Base-by-base conservation (phyloP, 2,888 invertebrate species). In the Crioceris asparagi region DNA sequence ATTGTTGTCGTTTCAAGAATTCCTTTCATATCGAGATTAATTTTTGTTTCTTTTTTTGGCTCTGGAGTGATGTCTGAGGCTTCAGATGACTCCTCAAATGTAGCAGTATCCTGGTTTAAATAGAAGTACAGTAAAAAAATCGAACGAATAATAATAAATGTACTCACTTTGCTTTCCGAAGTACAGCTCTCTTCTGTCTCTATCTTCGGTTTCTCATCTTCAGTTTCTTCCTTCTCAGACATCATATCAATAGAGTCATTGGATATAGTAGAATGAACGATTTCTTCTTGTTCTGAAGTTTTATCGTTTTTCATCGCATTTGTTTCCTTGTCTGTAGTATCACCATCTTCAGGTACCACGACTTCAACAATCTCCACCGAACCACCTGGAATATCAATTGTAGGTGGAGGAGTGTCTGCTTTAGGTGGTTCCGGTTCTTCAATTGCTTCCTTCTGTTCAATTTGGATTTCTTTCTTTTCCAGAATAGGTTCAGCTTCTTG, bases 301-400 rank as follows among this genome's bases (percentile, higher is more conserved):
- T n/a, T n/a, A 44, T 61, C 59, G 38, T 61, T 55, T n/a, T 57
- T 41, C 36, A 59, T 57, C 39, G 62, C 61, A 27, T 59, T 57
- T 3, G 50, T 51, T 38, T 60, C 61, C 25, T 57, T 57, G 25
- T 61, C 63, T n/a, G n/a, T n/a, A n/a, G n/a, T n/a, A n/a, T n/a
- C n/a, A n/a, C n/a, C n/a, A n/a, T n/a, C n/a, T 35, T 69, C 70
- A 26, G 59, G 60, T 1, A 58, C 58, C 18, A 65, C 65, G 39
- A 67, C 68, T 41, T 64, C 65, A 3, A 62, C 59, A 39, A 65
- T 66, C 49, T 65, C 62, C 3, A 63, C 57, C 2, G 62, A 60
- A 26, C 61, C 60, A 3, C 27, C 14, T 6, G 54, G 49, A n/a
- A n/a, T n/a, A n/a, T n/a, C n/a, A n/a, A n/a, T n/a, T n/a, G n/a